Conservation (phyloP, 2,888 invertebrate genomes). For the Acrobasis consociella region DNA sequence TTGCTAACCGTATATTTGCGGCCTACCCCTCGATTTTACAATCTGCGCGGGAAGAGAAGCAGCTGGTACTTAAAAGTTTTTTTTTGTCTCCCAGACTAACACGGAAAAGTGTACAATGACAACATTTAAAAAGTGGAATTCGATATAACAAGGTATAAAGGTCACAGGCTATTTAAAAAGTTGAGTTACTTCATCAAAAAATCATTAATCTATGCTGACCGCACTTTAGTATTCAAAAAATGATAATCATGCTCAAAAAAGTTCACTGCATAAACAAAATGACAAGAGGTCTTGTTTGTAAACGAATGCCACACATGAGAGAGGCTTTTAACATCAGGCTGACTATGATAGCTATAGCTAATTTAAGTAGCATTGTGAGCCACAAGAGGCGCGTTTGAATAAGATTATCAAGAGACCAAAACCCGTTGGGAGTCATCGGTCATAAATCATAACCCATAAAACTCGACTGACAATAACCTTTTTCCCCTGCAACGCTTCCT, state of each 20-base stretch:
- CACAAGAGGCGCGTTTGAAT: conserved; percentile 76
- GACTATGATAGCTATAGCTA: conserved; percentile 72
- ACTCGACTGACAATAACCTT: conserved; percentile 78
- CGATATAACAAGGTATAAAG: background rate
- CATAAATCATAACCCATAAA: conserved; percentile 83
- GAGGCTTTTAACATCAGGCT: conserved; percentile 59
- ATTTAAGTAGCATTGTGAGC: conserved; percentile 82
- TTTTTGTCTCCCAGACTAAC: too few relatives aligned
- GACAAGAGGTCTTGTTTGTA: conserved; percentile 62
- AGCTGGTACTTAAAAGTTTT: too few relatives aligned
- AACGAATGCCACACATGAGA: conserved; percentile 60
- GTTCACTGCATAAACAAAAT: conserved; percentile 51
- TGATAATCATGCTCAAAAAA: conserved; percentile 51
- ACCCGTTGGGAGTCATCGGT: conserved; percentile 81
- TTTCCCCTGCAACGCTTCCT: conserved; percentile 70
- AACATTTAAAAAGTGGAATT: too few relatives aligned
- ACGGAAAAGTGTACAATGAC: too few relatives aligned
- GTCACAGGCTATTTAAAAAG: background rate
- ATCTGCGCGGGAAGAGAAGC: too few relatives aligned
- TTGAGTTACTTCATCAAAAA: conserved; percentile 53
- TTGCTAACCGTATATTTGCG: too few relatives aligned
- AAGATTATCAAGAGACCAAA: conserved; percentile 77
- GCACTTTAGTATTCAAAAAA: conserved; percentile 43
- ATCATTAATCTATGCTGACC: conserved; percentile 56
- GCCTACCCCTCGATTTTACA: too few relatives aligned